These are phyloP conservation scores for Trachemys scripta DNA, from an alignment of 2,113 vertebrate species.

Conservation along the genomic window DNA sequence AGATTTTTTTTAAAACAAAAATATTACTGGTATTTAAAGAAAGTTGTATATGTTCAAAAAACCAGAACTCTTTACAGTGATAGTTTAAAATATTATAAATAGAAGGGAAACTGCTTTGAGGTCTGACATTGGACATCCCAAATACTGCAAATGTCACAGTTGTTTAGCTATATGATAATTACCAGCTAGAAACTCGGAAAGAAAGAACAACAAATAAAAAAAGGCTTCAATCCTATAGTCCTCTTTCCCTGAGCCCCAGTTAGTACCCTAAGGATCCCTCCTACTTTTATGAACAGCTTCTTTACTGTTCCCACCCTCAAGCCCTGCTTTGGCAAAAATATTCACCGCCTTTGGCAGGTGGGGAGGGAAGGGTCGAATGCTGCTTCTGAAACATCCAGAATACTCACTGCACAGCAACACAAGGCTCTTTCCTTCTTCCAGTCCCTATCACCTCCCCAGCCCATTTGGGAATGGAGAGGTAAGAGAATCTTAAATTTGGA, in stretches of 20 bases:
- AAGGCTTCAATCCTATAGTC: background rate
- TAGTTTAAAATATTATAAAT: background rate
- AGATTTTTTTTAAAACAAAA: background rate
- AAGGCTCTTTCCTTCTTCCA: accelerated
- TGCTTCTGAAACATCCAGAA: background rate
- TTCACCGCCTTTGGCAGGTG: background rate
- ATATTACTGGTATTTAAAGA: background rate
- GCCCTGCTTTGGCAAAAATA: background rate
- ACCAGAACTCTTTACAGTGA: background rate
- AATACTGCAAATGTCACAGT: background rate
- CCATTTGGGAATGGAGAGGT: background rate
- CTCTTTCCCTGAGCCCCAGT: accelerated
- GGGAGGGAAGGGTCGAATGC: background rate
- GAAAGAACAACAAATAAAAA: background rate
- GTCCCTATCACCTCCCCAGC: background rate
- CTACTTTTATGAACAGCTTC: background rate
- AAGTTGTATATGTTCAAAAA: background rate
- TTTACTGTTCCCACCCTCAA: background rate
- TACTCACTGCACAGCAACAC: accelerated
- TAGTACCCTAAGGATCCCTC: background rate
- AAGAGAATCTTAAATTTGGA: background rate
- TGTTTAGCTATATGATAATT: background rate
- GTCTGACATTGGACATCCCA: background rate
- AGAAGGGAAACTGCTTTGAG: background rate
- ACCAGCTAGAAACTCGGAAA: background rate